Evolutionary conservation across 2,113 vertebrate genomes (phyloP).

Genomic region (Corydoras maculifer): DNA sequence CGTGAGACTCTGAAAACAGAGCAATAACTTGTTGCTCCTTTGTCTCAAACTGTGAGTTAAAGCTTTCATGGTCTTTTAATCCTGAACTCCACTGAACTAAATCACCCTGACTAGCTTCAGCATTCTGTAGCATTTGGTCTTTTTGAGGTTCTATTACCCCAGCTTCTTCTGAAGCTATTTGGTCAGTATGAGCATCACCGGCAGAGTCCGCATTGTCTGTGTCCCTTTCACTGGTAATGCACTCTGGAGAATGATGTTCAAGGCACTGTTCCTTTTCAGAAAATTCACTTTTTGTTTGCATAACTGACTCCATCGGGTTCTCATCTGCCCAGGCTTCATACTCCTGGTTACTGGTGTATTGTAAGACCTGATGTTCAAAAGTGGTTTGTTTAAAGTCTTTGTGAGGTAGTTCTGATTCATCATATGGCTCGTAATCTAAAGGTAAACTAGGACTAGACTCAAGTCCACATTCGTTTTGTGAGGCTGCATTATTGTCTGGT

Average conservation of each 20-base stretch:
- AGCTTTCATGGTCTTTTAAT: slow-evolving; percentile 43
- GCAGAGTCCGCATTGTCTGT: not conserved
- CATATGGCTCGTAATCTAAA: slow-evolving; percentile 57
- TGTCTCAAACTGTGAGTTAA: slow-evolving; percentile 67
- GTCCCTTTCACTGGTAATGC: not conserved
- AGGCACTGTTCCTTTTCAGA: not conserved
- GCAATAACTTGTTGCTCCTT: slow-evolving; percentile 73
- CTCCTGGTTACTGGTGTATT: slow-evolving; percentile 15
- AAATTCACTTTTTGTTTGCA: slow-evolving; percentile 19
- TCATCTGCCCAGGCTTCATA: slow-evolving; percentile 16
- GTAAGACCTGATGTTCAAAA: slow-evolving; percentile 4
- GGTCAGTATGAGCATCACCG: not conserved
- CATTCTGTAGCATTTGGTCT: not conserved
- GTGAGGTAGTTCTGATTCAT: slow-evolving; percentile 56
- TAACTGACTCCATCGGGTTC: not conserved
- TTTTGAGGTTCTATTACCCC: not conserved
- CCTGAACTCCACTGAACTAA: slow-evolving; percentile 38
- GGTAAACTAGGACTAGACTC: slow-evolving; percentile 67
- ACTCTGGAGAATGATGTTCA: slow-evolving; percentile 3
- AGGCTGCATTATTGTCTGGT: slow-evolving; percentile 64
- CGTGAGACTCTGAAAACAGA: slow-evolving; percentile 72
- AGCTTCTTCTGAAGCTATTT: not conserved
- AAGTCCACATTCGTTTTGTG: slow-evolving; percentile 52
- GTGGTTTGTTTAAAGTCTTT: slow-evolving; percentile 39
- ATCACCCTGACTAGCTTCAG: slow-evolving; percentile 19